Evolutionary conservation across 2,888 invertebrate species (phyloP).

Genomic region (Isotomurus palustris): DNA sequence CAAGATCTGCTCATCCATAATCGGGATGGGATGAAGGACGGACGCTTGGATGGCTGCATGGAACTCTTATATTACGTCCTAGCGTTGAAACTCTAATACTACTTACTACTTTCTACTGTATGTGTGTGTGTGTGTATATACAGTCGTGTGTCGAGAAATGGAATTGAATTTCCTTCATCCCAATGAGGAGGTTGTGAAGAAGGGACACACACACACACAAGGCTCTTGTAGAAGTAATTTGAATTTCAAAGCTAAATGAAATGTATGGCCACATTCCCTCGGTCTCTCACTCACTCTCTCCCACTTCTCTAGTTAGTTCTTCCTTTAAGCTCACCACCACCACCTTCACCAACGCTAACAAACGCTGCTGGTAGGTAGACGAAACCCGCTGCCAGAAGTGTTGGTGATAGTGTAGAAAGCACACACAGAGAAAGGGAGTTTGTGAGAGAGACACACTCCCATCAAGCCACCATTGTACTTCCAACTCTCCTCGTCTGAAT

Average conservation of each 20-base stretch:
- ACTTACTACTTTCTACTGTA: no score
- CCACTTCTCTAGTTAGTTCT: no score
- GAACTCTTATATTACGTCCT: no score
- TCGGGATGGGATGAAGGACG: no score
- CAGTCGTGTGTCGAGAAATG: background rate
- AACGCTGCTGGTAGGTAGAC: background rate
- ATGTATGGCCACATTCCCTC: constrained; percentile 26
- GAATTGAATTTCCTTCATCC: constrained; percentile 24
- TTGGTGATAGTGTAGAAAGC: no score
- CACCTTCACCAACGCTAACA: background rate
- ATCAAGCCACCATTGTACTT: constrained; percentile 35
- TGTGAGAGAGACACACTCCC: constrained; percentile 23
- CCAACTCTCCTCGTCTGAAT: constrained; percentile 25
- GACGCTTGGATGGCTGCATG: no score
- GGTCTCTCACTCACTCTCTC: no score
- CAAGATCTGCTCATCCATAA: constrained; percentile 32
- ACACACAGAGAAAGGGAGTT: no score
- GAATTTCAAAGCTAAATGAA: constrained; percentile 45
- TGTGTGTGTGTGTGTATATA: no score
- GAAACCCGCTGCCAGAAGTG: no score
- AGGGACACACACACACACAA: constrained; percentile 12
- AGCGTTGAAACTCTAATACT: no score
- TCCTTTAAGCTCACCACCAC: no score
- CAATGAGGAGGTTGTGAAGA: background rate
- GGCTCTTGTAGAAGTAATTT: constrained; percentile 39